Base-by-base conservation (phyloP, 2,888 invertebrate species). In the Helicoverpa assulta region DNA sequence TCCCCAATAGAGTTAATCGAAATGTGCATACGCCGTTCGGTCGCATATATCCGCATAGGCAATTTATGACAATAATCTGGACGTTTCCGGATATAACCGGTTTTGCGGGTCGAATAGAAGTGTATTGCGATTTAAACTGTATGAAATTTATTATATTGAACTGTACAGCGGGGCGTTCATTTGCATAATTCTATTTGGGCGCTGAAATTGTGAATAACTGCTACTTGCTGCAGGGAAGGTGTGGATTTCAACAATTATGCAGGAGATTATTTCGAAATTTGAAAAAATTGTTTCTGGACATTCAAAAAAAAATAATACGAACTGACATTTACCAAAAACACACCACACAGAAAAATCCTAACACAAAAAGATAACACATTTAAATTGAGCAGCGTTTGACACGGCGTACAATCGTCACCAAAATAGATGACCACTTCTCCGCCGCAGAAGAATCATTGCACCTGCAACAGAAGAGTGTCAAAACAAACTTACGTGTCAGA, bases 51-150 rank as follows among this genome's bases (percentile, higher is more conserved):
- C 73, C 86, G 81, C 80, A 82, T 78, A 83, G 84, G 82, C 85
- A 90, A 94, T 94, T 93, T 93, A 93, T 93, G 91, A 88, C 93
- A 90, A 93, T 94, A 94, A 94, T 93, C 91, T 92, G 90, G 76
- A 88, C 86, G 80, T 86, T 87, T 89, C 88, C 89, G 86, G 83
- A 88, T 86, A 86, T 89, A 88, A 88, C 88, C 88, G 86, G 90
- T 86, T 90, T 88, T 73, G 84, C 83, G 81, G 85, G 79, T 85
- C 89, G 82, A 89, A 92, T 91, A 90, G 90, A 91, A 89, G 86
- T 89, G 86, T 86, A 88, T 88, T 88, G 84, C 86, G 85, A 87
- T 88, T 89, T 90, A 87, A 88, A 91, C 87, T 87, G 86, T 86
- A 79, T 83, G 65, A 83, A 86, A 92, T 92, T 91, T 91, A 90